Evolutionary conservation across 1,140 invertebrate genomes (phyloP), one percentile per base, ranked within the genome.

Genomic region (Euwallacea similis): DNA sequence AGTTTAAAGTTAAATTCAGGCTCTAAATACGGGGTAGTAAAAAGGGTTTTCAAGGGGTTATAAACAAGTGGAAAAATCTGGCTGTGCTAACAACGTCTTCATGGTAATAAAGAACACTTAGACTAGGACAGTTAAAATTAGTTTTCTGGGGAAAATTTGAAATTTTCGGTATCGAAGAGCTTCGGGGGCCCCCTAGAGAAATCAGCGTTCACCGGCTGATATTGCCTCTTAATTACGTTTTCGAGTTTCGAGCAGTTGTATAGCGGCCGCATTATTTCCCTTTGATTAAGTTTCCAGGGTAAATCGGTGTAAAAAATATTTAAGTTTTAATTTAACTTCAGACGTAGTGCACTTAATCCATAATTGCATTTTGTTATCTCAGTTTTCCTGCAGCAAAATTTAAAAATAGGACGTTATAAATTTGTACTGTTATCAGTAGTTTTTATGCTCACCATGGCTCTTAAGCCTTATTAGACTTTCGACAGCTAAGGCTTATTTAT

Each of bases 181-280:
- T 61, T 61, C 59, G 21, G 21, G 59, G 54, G 9, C 21, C 44
- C 61, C 44, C 61, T 63, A 21, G 61, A 63, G 61, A 63, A 63
- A 63, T 63, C 61, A 63, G 61, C 61, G 61, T 50, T 63, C 44
- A 63, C 61, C 33, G 61, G 44, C 61, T 63, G 61, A 46, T 47
- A 47, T 63, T 47, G 61, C 61, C 44, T 50, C 61, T 63, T 63
- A 63, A 63, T 63, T 63, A 63, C 61, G 44, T 63, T 63, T 63
- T 50, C 41, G 59, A 61, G 33, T 61, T 61, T 61, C 33, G 33
- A n/a, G 21, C 21, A 61, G 59, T 61, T 61, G 33, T 61, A 61
- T n/a, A 61, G 33, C 21, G 16, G 33, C 59, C 59, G 15, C 21
- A 61, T 61, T 61, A 61, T 61, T 11, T 41, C 11, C 43, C 6